phyloP scores from a whole-genome alignment of 1,140 invertebrate species.

The Oncopeltus fasciatus region DNA sequence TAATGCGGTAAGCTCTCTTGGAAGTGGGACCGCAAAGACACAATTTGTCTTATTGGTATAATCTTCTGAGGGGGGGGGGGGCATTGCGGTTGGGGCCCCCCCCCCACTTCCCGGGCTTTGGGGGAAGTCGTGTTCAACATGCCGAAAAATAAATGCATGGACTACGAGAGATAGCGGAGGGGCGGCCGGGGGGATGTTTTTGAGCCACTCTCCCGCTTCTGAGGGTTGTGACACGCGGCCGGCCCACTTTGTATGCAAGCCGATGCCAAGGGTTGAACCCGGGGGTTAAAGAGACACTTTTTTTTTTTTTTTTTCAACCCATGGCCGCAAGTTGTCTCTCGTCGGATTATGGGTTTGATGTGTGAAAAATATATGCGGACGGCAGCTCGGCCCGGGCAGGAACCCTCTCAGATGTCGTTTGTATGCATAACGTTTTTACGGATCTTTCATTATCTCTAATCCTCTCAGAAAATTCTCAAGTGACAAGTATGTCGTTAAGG shows the following conservation, averaged over 20 bases:
- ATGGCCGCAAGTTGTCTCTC: too few relatives aligned
- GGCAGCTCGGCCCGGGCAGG: too few relatives aligned
- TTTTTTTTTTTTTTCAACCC: neutral
- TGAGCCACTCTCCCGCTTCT: neutral
- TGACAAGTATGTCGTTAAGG: neutral
- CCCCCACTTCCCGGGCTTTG: neutral
- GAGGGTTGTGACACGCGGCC: neutral
- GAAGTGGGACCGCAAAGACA: neutral
- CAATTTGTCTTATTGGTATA: slow-evolving; percentile 7
- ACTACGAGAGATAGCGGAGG: neutral
- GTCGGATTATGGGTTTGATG: neutral
- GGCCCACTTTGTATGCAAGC: slow-evolving; percentile 2
- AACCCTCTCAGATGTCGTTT: too few relatives aligned
- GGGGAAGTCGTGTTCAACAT: neutral
- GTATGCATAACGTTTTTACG: neutral
- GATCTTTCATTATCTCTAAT: neutral
- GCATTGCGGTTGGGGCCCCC: too few relatives aligned
- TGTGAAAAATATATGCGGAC: neutral
- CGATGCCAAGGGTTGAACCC: neutral
- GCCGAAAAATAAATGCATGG: slow-evolving; percentile 7
- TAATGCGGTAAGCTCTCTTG: neutral
- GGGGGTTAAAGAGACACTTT: neutral
- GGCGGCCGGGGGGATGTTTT: neutral
- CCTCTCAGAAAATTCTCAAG: neutral
- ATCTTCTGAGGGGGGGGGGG: neutral